Conservation (phyloP, 2,113 vertebrate species). For the Mus pahari region DNA sequence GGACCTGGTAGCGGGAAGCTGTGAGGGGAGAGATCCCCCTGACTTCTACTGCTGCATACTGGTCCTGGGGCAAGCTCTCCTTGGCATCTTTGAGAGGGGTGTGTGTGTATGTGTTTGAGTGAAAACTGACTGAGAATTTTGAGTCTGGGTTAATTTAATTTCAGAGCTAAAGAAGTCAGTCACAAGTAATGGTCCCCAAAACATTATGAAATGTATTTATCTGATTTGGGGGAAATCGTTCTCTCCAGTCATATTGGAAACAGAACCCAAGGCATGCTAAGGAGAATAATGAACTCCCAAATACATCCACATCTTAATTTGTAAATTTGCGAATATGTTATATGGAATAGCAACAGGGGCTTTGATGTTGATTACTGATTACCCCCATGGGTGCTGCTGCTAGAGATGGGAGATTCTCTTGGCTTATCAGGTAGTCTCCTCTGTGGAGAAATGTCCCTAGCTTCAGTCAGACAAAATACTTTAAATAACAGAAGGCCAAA, state of each 20-base stretch:
- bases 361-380: neutral
- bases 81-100: neutral
- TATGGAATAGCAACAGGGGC: neutral
- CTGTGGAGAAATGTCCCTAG: neutral
- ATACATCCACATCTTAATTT: neutral
- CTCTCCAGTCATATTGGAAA: neutral
- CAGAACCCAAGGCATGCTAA: neutral
- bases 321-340: neutral
- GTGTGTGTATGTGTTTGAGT: neutral
- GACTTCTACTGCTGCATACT: neutral
- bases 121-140: neutral
- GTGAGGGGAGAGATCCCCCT: neutral
- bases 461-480: neutral
- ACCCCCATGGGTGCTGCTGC: neutral
- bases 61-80: neutral
- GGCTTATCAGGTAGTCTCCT: neutral
- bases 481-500: neutral
- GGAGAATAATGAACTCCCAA: neutral
- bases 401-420: neutral
- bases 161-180: slow-evolving; percentile 43
- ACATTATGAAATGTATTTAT: neutral
- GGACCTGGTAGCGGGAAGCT: slow-evolving; percentile 24
- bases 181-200: neutral
- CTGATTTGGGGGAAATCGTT: neutral
- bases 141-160: slow-evolving; percentile 29